These are phyloP conservation scores for Lepus timidus DNA, from an alignment of 2,113 vertebrate genomes.

Conservation along the genomic window DNA sequence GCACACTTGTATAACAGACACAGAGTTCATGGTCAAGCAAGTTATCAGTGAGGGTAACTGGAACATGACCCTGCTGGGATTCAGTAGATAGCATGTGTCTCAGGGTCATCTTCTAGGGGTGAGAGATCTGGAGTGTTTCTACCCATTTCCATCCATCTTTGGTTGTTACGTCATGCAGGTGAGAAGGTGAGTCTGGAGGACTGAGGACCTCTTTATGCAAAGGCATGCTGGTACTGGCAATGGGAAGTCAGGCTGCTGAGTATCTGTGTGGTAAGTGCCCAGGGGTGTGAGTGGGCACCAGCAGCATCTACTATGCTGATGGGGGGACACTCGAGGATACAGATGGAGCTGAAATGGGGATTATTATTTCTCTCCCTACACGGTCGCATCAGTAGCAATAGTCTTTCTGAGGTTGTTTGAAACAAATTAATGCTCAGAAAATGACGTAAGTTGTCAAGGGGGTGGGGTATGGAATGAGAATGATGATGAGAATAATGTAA, in stretches of 20 bases:
- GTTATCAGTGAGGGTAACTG: background rate
- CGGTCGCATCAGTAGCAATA: background rate
- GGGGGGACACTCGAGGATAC: background rate
- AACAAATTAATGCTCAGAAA: background rate
- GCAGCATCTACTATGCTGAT: background rate
- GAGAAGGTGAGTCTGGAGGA: background rate
- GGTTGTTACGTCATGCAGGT: background rate
- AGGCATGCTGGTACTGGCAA: background rate
- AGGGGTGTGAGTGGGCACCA: no score
- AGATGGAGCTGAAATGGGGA: background rate
- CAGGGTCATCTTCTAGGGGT: background rate
- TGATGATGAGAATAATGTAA: background rate
- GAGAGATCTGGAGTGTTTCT: background rate
- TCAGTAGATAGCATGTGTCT: background rate
- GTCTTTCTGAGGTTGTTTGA: background rate
- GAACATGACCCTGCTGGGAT: background rate
- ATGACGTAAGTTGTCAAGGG: background rate
- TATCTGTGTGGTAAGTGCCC: background rate
- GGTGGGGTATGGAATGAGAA: background rate
- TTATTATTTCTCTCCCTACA: background rate
- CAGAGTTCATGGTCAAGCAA: background rate
- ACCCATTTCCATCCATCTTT: rapidly evolving
- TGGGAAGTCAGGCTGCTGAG: background rate
- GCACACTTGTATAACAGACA: background rate
- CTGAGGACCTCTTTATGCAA: background rate